Evolutionary conservation across 2,113 vertebrate species (phyloP).

Genomic region (Piaya cayana): DNA sequence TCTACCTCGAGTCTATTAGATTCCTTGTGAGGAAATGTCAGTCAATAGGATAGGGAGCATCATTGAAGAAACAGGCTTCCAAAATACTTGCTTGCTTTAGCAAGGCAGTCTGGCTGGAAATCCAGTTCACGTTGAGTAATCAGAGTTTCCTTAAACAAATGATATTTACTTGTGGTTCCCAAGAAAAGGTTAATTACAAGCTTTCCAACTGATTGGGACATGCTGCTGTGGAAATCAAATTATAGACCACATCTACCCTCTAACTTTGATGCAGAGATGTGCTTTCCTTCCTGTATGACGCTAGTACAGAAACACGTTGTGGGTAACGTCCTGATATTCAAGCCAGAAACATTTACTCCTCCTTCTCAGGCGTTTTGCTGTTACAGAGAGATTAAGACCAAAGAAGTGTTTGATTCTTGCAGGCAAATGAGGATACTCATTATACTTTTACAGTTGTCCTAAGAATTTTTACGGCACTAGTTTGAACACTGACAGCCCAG

Average conservation of each 20-base stretch:
- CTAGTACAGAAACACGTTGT: conserved; percentile 20
- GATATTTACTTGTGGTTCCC: conserved; percentile 18
- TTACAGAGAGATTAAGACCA: not conserved
- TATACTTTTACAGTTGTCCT: not conserved
- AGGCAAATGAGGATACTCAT: not conserved
- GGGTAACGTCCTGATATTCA: not conserved
- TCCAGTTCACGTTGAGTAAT: not conserved
- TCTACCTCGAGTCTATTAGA: not conserved
- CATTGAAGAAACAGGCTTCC: not conserved
- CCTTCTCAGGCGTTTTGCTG: not conserved
- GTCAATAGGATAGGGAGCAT: not conserved
- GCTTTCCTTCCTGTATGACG: conserved; percentile 43
- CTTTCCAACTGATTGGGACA: not conserved
- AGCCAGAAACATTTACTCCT: not conserved
- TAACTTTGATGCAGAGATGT: not conserved
- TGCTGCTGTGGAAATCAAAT: conserved; percentile 12
- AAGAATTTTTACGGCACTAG: not conserved
- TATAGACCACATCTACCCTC: not conserved
- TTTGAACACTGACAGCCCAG: not conserved
- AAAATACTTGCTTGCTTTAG: not conserved
- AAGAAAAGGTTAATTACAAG: conserved; percentile 13
- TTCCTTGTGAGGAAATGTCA: not conserved
- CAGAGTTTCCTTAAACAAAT: not conserved
- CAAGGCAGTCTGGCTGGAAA: not conserved
- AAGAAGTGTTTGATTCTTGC: not conserved